A percentile compares a stretch with the other conserved stretches of the same genome.
Evolutionary conservation across 2,888 invertebrate genomes (phyloP).

Genomic region (Ametastegia equiseti): DNA sequence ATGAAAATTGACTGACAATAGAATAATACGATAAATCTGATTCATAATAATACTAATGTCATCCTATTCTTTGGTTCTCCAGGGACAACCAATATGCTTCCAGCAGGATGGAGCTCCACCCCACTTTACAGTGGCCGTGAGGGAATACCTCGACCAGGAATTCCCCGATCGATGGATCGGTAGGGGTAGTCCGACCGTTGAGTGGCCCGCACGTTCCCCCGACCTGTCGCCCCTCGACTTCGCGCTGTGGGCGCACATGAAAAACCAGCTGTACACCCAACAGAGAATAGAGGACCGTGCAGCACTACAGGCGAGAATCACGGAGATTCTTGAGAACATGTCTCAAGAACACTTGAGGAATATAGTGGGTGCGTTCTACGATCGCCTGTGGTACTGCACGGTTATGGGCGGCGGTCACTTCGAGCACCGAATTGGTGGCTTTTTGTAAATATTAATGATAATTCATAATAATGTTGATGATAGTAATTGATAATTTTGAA

Average conservation of each 20-base stretch:
- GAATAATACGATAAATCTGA: neutral
- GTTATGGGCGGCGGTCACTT: neutral
- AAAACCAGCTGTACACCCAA: neutral
- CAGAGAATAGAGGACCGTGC: neutral
- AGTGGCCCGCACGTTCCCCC: neutral
- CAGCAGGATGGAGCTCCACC: neutral
- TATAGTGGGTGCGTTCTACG: neutral
- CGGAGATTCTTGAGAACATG: neutral
- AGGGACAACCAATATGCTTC: neutral
- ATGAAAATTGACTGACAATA: neutral
- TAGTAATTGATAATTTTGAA: neutral
- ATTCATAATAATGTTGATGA: neutral
- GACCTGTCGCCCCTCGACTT: neutral
- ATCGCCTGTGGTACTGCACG: neutral
- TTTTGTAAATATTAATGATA: neutral
- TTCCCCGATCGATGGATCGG: neutral
- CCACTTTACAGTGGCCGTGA: neutral
- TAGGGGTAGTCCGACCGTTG: neutral
- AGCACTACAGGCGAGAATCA: neutral
- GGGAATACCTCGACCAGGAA: neutral
- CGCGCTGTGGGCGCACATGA: neutral
- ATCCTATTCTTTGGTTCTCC: neutral
- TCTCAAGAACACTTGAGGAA: neutral
- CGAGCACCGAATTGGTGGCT: neutral
- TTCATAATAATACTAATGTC: neutral